Base-by-base conservation (phyloP, 2,797 vertebrate genomes). In the Squalus acanthias region DNA sequence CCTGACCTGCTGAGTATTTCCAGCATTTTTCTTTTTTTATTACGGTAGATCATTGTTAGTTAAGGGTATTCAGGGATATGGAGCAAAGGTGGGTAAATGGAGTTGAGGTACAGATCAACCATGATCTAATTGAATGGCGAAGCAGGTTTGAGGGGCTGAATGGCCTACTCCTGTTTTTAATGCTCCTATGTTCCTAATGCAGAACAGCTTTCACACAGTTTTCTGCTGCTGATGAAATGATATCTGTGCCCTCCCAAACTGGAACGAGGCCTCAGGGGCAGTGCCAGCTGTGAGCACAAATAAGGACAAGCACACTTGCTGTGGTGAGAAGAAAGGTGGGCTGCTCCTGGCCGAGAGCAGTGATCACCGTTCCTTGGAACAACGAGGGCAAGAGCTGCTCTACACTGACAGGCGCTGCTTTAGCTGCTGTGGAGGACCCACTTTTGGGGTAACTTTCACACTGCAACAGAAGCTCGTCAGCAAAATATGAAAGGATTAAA, bases 401-500 rank as follows among this genome's bases (percentile, higher is more conserved):
- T 60, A 9, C 63, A 67, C 89, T 67, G 89, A 67, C 24, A 46
- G n/a, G 22, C n/a, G 10, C 20, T 15, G 12, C 5, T 91, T 91
- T 60, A 29, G 29, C 29, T 67, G 63, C n/a, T n/a, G 12, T 3
- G 29, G 29, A 63, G 12, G 57, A 1, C 29, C 53, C 65, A 67
- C 17, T 63, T 22, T 93, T 93, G 8, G n/a, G 63, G 65, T 93
- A 24, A 69, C 7, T 17, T n/a, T 67, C 33, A 67, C 33, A 13
- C 15, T 91, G 29, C 0, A 50, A 24, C 82, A 50, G 39, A 63
- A 67, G 63, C 3, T 69, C 46, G 46, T 67, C 65, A 33, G 20
- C 39, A 82, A 93, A 46, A 93, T 67, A 17, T 46, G n/a, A 12
- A 93, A 93, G 4, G n/a, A 93, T 93, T 69, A 93, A 82, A 93